phyloP scores from a whole-genome alignment of 2,797 vertebrate genomes.

The Phrynocephalus forsythii region DNA sequence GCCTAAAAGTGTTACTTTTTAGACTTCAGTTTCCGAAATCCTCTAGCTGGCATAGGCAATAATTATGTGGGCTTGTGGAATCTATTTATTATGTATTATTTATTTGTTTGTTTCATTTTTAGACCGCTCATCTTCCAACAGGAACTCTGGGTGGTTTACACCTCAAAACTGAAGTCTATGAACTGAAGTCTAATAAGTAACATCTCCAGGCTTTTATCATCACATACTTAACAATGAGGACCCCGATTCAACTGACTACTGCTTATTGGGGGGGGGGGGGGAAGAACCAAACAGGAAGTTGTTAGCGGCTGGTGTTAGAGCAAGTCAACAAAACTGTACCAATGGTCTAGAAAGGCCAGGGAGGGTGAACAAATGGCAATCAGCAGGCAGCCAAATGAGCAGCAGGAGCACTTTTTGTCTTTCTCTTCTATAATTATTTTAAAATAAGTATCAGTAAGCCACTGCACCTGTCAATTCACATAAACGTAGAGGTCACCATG shows the following conservation, averaged over 20 bases:
- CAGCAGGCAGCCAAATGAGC: background rate
- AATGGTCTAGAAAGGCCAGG: background rate
- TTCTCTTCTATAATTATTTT: slow-evolving; percentile 28
- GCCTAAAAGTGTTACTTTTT: too few relatives aligned
- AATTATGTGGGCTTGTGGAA: background rate
- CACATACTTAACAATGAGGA: background rate
- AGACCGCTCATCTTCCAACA: too few relatives aligned
- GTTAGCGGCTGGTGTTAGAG: slow-evolving; percentile 12
- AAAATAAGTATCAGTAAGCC: slow-evolving; percentile 27
- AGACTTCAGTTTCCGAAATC: too few relatives aligned
- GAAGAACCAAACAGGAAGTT: background rate
- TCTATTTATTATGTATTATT: background rate
- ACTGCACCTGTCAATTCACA: background rate
- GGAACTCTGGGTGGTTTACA: too few relatives aligned
- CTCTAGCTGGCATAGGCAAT: background rate
- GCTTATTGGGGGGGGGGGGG: too few relatives aligned
- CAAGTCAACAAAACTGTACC: slow-evolving; percentile 21
- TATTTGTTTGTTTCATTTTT: too few relatives aligned
- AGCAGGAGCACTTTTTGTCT: slow-evolving; percentile 8
- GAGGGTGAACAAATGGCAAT: background rate
- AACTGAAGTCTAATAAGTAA: background rate
- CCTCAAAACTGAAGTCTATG: too few relatives aligned
- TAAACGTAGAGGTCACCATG: slow-evolving; percentile 12
- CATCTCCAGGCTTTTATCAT: background rate
- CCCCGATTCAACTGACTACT: background rate